phyloP scores from a whole-genome alignment of 2,113 vertebrate genomes.

The Myotis brandtii region DNA sequence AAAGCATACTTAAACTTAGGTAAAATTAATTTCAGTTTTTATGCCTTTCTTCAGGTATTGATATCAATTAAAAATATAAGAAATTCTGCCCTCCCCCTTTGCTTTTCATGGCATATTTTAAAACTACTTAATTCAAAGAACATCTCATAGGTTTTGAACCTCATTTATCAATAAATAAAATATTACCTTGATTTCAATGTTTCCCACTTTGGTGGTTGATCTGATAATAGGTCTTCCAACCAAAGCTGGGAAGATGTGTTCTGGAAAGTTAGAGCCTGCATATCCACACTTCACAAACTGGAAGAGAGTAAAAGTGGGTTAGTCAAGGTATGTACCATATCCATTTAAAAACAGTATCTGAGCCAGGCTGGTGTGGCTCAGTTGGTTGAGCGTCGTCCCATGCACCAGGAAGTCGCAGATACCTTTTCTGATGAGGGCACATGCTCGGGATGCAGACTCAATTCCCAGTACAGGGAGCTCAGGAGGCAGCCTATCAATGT shows the following conservation, averaged over 20 bases:
- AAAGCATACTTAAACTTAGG: constrained; percentile 50
- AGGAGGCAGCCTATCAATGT: too few relatives aligned
- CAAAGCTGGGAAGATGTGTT: constrained; percentile 99
- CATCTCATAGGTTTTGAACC: constrained; percentile 37
- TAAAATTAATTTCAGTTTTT: constrained; percentile 52
- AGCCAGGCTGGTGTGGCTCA: too few relatives aligned
- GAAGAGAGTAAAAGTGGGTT: constrained; percentile 74
- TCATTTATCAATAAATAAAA: constrained; percentile 73
- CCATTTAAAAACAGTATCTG: constrained; percentile 4
- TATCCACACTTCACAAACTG: constrained; percentile 99
- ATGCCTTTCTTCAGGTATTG: constrained; percentile 20
- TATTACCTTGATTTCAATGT: constrained; percentile 99
- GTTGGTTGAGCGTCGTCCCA: too few relatives aligned
- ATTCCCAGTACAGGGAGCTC: too few relatives aligned
- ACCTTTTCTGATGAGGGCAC: too few relatives aligned
- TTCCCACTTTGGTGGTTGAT: constrained; percentile 99
- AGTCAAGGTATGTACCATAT: constrained; percentile 50
- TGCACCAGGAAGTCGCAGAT: too few relatives aligned
- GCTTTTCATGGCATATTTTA: constrained; percentile 59
- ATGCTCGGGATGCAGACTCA: too few relatives aligned
- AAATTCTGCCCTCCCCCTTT: constrained; percentile 18
- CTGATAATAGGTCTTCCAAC: constrained; percentile 99
- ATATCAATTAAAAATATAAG: constrained; percentile 35
- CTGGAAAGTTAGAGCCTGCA: constrained; percentile 99
- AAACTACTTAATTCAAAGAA: constrained; percentile 55